Evolutionary conservation across 1,140 invertebrate species (phyloP).

Genomic region (Hycleus cichorii): DNA sequence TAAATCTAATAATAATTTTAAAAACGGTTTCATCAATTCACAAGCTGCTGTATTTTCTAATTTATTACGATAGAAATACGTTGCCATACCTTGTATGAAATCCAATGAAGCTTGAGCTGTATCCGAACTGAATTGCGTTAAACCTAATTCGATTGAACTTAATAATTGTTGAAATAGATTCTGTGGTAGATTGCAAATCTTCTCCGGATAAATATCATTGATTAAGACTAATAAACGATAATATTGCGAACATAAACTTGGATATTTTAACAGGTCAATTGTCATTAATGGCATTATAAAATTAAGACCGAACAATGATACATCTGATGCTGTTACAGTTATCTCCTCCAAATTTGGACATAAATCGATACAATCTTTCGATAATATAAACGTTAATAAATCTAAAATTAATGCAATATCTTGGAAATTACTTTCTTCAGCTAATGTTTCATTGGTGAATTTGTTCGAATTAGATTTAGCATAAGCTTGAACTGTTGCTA

Average conservation of each 20-base stretch:
- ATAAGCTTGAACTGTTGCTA: slow-evolving; percentile 62
- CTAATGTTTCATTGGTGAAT: slow-evolving; percentile 48
- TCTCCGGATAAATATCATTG: slow-evolving; percentile 61
- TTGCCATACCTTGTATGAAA: slow-evolving; percentile 52
- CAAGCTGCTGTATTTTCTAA: slow-evolving; percentile 43
- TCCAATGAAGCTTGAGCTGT: slow-evolving; percentile 58
- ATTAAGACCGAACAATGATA: slow-evolving; percentile 62
- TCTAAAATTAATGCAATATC: slow-evolving; percentile 67
- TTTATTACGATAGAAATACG: slow-evolving; percentile 41
- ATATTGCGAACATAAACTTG: slow-evolving; percentile 57
- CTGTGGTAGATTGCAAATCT: slow-evolving; percentile 47
- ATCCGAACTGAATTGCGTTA: slow-evolving; percentile 59
- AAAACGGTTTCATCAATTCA: slow-evolving; percentile 54
- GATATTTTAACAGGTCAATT: slow-evolving; percentile 64
- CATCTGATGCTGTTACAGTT: slow-evolving; percentile 51
- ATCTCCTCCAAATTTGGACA: slow-evolving; percentile 37
- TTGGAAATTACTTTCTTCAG: slow-evolving; percentile 61
- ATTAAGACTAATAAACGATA: slow-evolving; percentile 57
- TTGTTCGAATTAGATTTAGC: slow-evolving; percentile 54
- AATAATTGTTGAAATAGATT: slow-evolving; percentile 55
- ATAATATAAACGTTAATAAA: slow-evolving; percentile 60
- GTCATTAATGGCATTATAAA: slow-evolving; percentile 71
- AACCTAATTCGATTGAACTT: slow-evolving; percentile 58
- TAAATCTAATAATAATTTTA: slow-evolving; percentile 64
- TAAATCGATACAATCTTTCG: slow-evolving; percentile 64